Percentiles rank a stretch among this genome's conserved stretches.
Evolutionary conservation across 2,113 vertebrate genomes (phyloP).

Genomic region (Rhinolophus ferrumequinum): DNA sequence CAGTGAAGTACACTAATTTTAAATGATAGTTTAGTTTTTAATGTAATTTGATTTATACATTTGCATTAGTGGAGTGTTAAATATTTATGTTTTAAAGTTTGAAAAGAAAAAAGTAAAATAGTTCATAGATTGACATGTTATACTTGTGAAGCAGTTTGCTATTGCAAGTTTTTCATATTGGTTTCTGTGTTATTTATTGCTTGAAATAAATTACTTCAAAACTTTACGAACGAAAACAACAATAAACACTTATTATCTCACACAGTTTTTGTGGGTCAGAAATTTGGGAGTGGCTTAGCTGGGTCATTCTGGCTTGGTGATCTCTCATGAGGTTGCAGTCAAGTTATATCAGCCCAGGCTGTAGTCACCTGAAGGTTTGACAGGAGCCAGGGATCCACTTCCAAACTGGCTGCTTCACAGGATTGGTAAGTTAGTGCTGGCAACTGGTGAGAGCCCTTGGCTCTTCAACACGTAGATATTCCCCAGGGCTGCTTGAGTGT

Average conservation of each 20-base stretch:
- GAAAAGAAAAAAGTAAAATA: not conserved
- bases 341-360: not conserved
- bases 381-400: not conserved
- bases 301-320: not conserved
- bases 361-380: not conserved
- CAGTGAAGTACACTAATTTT: not conserved
- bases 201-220: not conserved
- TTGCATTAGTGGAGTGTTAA: not conserved
- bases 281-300: no score
- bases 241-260: not conserved
- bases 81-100: not conserved
- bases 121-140: not conserved
- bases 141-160: not conserved
- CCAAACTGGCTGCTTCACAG: not conserved
- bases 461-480: not conserved
- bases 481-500: not conserved
- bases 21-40: not conserved
- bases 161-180: not conserved
- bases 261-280: not conserved
- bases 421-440: not conserved
- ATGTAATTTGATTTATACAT: not conserved
- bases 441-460: not conserved
- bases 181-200: slow-evolving; percentile 1
- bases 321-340: not conserved
- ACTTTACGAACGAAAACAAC: not conserved